phyloP scores from a whole-genome alignment of 2,888 invertebrate species.

The Thelaira solivaga region DNA sequence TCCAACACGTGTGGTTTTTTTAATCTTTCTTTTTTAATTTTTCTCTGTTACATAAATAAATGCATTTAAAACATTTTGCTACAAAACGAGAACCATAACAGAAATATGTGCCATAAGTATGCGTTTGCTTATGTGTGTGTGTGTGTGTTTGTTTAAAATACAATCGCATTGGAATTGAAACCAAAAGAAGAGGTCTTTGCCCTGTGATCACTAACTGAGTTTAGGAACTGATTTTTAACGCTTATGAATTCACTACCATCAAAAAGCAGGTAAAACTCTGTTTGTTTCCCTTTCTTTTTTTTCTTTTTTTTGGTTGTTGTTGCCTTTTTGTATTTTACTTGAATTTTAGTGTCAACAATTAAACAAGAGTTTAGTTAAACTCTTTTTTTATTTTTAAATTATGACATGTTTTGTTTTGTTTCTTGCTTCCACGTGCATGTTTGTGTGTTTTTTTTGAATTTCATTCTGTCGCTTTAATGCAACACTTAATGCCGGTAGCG shows the following conservation, averaged over 20 bases:
- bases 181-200: constrained; percentile 54
- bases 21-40: constrained; percentile 1
- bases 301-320: background rate
- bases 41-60: too few relatives aligned
- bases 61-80: constrained; percentile 42
- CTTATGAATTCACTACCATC: constrained; percentile 40
- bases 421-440: constrained; percentile 18
- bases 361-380: constrained; percentile 38
- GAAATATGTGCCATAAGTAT: too few relatives aligned
- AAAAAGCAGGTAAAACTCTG: constrained; percentile 41
- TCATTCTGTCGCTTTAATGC: background rate
- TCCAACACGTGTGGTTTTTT: constrained; percentile 53
- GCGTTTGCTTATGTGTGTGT: too few relatives aligned
- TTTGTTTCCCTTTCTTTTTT: background rate
- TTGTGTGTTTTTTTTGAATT: background rate
- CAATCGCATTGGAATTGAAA: background rate
- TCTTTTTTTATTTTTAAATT: background rate
- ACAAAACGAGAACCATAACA: constrained; percentile 31
- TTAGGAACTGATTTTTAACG: constrained; percentile 49
- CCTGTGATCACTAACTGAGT: constrained; percentile 30
- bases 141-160: too few relatives aligned
- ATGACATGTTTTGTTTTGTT: background rate
- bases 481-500: constrained; percentile 49
- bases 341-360: constrained; percentile 50
- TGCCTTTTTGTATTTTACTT: constrained; percentile 28